Evolutionary conservation across 2,888 invertebrate species (phyloP).

Genomic region (Drosophila meridionalis): DNA sequence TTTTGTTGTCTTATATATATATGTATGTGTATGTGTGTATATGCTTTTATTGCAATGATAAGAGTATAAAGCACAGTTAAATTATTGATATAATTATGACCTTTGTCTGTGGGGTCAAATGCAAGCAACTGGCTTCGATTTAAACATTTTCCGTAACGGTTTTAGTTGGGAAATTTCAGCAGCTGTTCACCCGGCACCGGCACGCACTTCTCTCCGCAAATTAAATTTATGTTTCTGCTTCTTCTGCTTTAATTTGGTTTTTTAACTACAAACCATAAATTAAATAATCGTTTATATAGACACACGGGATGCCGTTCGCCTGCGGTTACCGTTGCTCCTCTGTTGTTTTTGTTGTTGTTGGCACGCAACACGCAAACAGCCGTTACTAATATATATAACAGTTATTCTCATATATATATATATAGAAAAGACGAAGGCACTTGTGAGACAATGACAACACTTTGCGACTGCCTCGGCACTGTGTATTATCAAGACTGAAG

Average conservation of each 20-base stretch:
- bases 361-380: slow-evolving; percentile 68
- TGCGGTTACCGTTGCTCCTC: slow-evolving; percentile 19
- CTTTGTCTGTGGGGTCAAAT: slow-evolving; percentile 40
- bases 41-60: slow-evolving; percentile 46
- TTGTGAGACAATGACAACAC: slow-evolving; percentile 33
- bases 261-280: slow-evolving; percentile 39
- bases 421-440: slow-evolving; percentile 23
- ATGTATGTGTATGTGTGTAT: not conserved
- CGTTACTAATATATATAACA: slow-evolving; percentile 53
- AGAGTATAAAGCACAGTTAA: slow-evolving; percentile 41
- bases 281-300: slow-evolving; percentile 56
- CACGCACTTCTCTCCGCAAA: slow-evolving; percentile 36
- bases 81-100: slow-evolving; percentile 33
- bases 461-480: slow-evolving; percentile 50
- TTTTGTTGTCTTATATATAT: slow-evolving; percentile 2
- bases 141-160: slow-evolving; percentile 29
- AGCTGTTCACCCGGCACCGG: slow-evolving; percentile 15
- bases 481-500: slow-evolving; percentile 74
- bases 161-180: slow-evolving; percentile 2
- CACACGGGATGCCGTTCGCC: slow-evolving; percentile 44
- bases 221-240: not conserved
- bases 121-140: slow-evolving; percentile 16
- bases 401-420: slow-evolving; percentile 25
- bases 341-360: slow-evolving; percentile 5
- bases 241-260: not conserved